Evolutionary conservation across 2,888 invertebrate species (phyloP).

Genomic region (Sturmia bella): DNA sequence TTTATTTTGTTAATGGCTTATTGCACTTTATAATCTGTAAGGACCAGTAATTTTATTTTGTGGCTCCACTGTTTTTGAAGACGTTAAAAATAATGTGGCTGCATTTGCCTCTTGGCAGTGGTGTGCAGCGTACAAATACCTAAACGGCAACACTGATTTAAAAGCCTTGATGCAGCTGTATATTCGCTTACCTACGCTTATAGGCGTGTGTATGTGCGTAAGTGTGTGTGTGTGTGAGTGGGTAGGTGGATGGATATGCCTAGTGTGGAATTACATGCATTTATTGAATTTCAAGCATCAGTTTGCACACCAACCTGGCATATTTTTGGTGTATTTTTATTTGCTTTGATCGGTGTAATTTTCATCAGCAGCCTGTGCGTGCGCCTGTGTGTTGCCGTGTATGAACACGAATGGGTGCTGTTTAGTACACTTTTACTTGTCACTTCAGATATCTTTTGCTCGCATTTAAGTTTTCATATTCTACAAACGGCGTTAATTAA

Average conservation of each 20-base stretch:
- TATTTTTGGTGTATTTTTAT: conserved; percentile 33
- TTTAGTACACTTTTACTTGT: conserved; percentile 27
- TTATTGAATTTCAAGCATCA: conserved; percentile 63
- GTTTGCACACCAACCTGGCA: conserved; percentile 32
- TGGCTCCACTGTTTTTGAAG: too few species aligned
- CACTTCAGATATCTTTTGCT: conserved; percentile 41
- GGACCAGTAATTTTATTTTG: too few species aligned
- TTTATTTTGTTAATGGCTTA: too few species aligned
- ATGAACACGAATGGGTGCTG: not conserved
- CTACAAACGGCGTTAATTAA: conserved; percentile 62
- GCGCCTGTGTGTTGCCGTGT: not conserved
- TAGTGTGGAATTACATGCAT: conserved; percentile 52
- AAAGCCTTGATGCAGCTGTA: too few species aligned
- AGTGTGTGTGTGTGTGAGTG: not conserved
- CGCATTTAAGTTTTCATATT: conserved; percentile 19
- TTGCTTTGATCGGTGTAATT: conserved; percentile 30
- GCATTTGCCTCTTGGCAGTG: too few species aligned
- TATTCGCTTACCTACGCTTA: too few species aligned
- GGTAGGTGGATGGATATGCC: not conserved
- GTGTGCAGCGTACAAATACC: too few species aligned
- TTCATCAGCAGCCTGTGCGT: not conserved
- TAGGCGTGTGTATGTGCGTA: not conserved
- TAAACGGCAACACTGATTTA: too few species aligned
- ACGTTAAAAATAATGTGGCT: too few species aligned
- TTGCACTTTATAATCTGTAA: too few species aligned